Percentiles rank a stretch among this genome's conserved stretches.
phyloP scores from a whole-genome alignment of 37 sponge, comb jelly and placozoan genomes.

The Mnemiopsis leidyi region DNA sequence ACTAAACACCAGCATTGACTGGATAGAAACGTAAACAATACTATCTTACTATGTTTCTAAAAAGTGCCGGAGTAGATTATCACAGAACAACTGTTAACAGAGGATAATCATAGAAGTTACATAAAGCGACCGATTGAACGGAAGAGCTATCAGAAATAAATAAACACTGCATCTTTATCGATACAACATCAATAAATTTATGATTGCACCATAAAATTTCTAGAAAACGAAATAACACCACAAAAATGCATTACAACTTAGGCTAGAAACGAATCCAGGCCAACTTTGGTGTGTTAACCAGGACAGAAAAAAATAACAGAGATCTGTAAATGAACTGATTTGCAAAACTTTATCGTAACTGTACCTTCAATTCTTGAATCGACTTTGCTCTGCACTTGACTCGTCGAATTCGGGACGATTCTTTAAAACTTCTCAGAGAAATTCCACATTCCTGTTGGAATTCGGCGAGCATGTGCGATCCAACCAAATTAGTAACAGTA shows the following conservation, averaged over 20 bases:
- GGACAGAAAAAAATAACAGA: too few relatives aligned
- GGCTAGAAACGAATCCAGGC: neutral
- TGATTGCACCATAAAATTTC: neutral
- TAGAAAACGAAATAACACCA: neutral
- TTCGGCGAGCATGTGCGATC: too few relatives aligned
- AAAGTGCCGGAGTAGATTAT: neutral
- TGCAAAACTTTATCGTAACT: neutral
- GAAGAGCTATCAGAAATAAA: neutral
- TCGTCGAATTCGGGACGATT: neutral
- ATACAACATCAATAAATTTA: neutral
- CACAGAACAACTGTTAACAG: neutral
- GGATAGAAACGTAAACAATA: neutral
- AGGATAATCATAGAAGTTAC: neutral
- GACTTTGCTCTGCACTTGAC: neutral
- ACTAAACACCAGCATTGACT: neutral
- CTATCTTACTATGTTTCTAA: neutral
- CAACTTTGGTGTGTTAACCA: too few relatives aligned
- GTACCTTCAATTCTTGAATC: neutral
- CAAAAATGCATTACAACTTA: neutral
- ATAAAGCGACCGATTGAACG: neutral
- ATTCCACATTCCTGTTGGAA: too few relatives aligned
- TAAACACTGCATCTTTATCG: neutral
- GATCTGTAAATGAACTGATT: neutral
- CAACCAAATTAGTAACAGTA: too few relatives aligned
- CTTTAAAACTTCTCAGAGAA: too few relatives aligned